These are phyloP conservation scores for Panurus biarmicus DNA, from an alignment of 2,113 vertebrate genomes.

Conservation along the genomic window DNA sequence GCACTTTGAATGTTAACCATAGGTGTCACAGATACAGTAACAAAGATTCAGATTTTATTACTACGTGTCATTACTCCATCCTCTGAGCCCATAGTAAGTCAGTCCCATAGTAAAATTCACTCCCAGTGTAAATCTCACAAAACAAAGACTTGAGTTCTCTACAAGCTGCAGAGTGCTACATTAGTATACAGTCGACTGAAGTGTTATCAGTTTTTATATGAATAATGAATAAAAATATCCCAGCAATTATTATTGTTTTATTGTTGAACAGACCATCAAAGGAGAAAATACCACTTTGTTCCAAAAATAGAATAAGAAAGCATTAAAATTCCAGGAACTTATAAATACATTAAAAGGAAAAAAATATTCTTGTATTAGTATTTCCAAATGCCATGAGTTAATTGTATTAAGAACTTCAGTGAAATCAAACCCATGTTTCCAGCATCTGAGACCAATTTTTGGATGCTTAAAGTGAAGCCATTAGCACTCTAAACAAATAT, in stretches of 20 bases:
- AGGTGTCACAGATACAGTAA: background rate
- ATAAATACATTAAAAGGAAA: background rate
- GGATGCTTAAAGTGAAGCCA: background rate
- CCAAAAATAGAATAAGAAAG: background rate
- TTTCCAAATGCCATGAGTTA: background rate
- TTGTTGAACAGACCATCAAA: background rate
- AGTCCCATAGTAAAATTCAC: background rate
- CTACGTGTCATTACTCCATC: rapidly evolving
- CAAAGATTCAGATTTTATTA: background rate
- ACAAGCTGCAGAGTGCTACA: background rate
- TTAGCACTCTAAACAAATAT: background rate
- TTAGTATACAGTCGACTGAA: background rate
- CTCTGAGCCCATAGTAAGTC: background rate
- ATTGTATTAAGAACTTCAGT: background rate
- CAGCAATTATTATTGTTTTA: background rate
- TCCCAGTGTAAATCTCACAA: background rate
- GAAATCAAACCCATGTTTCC: background rate
- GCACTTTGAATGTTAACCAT: background rate
- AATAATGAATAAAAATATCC: background rate
- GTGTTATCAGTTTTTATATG: background rate
- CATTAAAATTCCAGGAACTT: background rate
- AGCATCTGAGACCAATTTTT: background rate
- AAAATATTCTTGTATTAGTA: background rate
- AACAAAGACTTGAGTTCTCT: background rate
- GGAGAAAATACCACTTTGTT: background rate